Conservation (phyloP, 2,888 invertebrate species). For the Agonopterix arenella region DNA sequence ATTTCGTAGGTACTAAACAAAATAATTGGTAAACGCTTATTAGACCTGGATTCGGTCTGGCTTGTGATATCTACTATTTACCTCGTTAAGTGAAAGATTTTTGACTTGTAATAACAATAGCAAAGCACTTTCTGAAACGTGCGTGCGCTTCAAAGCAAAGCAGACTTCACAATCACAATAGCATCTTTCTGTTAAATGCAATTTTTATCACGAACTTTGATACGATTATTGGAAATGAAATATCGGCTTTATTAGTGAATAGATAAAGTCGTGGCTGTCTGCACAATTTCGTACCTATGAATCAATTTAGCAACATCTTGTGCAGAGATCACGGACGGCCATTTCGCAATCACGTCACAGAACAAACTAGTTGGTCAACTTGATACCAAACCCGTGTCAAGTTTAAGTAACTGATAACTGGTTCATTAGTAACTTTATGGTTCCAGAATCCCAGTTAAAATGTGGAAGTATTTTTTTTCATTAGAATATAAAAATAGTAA, state of each 20-base stretch:
- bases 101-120: neutral
- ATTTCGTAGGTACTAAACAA: too few species aligned
- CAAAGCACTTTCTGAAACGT: slow-evolving; percentile 9
- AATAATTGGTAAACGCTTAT: too few species aligned
- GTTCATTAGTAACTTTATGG: slow-evolving; percentile 7
- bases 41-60: too few species aligned
- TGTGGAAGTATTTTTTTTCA: too few species aligned
- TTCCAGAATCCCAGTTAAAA: neutral
- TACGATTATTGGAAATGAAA: neutral
- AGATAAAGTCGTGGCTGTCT: neutral
- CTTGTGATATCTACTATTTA: too few species aligned
- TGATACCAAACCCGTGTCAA: slow-evolving; percentile 3
- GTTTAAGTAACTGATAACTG: slow-evolving; percentile 8
- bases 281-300: neutral
- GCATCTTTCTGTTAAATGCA: neutral
- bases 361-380: slow-evolving; percentile 5
- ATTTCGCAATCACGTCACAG: slow-evolving; percentile 12
- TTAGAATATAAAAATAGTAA: too few species aligned
- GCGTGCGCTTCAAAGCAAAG: neutral
- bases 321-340: slow-evolving; percentile 9
- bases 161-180: slow-evolving; percentile 1
- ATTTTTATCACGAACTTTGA: slow-evolving; percentile 1
- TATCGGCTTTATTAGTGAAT: neutral
- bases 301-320: slow-evolving; percentile 6
- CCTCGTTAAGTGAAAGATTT: neutral